Evolutionary conservation across 2,113 vertebrate species (phyloP), one percentile per base, ranked within the genome.

Genomic region (Forbesichthys agassizii): DNA sequence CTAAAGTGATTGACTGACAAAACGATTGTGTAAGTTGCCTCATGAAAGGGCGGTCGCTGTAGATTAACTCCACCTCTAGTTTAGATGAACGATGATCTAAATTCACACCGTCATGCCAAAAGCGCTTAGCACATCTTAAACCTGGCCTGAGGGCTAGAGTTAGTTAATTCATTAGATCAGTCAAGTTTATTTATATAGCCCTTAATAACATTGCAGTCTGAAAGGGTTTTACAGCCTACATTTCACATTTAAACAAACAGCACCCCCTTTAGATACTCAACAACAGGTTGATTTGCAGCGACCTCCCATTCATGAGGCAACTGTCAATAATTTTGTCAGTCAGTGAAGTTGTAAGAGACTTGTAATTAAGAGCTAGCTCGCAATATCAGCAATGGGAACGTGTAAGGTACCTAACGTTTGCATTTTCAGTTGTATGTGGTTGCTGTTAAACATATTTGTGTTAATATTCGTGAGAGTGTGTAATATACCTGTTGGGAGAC

Each of bases 371-470:
- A 2, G 11, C 18, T 20, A 36, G 47, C 9, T 18, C 1, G 20
- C 61, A 9, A 12, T 3, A 33, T 20, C 55, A 48, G 18, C 8
- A 13, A 90, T 91, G 90, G 20, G 1, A 20, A 20, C 20, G 20
- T 20, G 20, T 20, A 20, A 20, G 20, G 2, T 2, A 20, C 2
- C 20, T 20, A 20, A 20, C 1, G 20, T 20, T 20, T 20, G 20
- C 20, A 1, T 1, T 20, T 20, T 20, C 20, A 20, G 20, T 20
- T 20, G 20, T 20, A 20, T 20, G 20, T 20, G 20, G 20, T 20
- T 20, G 20, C 1, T 20, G 20, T 20, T 20, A 20, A 20, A 20
- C 2, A 2, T 2, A 20, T 0, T 16, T 0, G 18, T 90, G 9
- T 71, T 73, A 16, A 1, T 84, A 12, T 27, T 87, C 11, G n/a